Evolutionary conservation across 2,888 invertebrate species (phyloP).

Genomic region (Sialis fuliginosa): DNA sequence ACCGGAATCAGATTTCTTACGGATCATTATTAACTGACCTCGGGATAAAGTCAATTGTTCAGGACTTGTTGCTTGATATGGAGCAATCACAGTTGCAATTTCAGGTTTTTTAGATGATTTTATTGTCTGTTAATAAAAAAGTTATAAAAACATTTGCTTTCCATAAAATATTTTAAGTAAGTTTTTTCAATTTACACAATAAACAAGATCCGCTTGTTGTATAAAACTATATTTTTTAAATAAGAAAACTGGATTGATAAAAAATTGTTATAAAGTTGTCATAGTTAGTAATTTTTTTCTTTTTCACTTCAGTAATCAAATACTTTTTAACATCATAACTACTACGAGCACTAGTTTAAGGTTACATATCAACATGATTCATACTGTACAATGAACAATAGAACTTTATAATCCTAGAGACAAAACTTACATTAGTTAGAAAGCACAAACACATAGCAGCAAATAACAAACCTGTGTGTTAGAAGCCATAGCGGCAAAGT

Average conservation of each 20-base stretch:
- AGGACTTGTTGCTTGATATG: slow-evolving; percentile 76
- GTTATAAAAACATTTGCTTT: neutral
- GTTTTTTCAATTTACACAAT: too few species aligned
- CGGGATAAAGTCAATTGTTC: slow-evolving; percentile 82
- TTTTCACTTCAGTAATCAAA: too few species aligned
- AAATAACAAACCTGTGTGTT: slow-evolving; percentile 18
- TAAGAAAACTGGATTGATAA: neutral
- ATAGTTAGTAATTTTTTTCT: too few species aligned
- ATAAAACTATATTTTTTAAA: neutral
- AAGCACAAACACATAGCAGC: neutral
- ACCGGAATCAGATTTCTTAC: slow-evolving; percentile 90
- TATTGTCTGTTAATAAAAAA: slow-evolving; percentile 26
- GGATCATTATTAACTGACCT: slow-evolving; percentile 88
- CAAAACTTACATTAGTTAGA: neutral
- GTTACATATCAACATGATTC: too few species aligned
- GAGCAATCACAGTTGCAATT: slow-evolving; percentile 86
- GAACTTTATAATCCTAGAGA: neutral
- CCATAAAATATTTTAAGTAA: neutral
- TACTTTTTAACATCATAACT: too few species aligned
- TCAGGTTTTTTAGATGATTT: slow-evolving; percentile 61
- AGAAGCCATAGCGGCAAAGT: slow-evolving; percentile 27
- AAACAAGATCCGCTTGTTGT: neutral
- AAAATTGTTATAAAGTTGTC: neutral
- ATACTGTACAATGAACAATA: neutral
- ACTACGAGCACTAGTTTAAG: too few species aligned